Evolutionary conservation across 2,113 vertebrate species (phyloP), one percentile per base, ranked within the genome.

Genomic region (Chiloscyllium plagiosum): DNA sequence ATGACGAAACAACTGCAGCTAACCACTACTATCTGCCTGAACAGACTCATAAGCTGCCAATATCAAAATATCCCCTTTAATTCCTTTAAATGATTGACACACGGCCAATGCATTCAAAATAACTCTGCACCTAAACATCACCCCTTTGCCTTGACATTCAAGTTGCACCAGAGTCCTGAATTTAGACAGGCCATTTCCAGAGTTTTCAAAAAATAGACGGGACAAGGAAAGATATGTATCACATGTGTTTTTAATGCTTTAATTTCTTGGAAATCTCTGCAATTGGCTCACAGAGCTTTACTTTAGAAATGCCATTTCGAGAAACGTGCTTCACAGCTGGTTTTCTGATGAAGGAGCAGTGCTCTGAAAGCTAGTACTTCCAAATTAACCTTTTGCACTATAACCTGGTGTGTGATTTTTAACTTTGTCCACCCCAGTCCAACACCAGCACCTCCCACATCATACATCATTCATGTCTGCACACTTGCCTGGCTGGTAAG

Each of bases 241-340:
- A 17, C n/a, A n/a, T n/a, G n/a, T 92, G n/a, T 65, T 92, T 92
- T 20, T 65, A 65, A n/a, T 90, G 29, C 52, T 56, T 90, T n/a
- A 65, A 92, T 65, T 65, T 92, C 56, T 65, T 29, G 52, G 87
- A 92, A n/a, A 33, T 92, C 87, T 61, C 56, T 92, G 87, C 87
- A 93, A 93, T 22, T 93, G 33, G 1, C 89, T 61, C 61, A 22
- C 61, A 93, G 19, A 93, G 89, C 61, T 66, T 65, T 7, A 65
- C 15, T 7, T 66, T 37, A 42, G 33, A 37, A 92, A 65, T 4
- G 5, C 61, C 8, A 93, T 66, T 68, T 93, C 33, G 8, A 66
- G 61, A 93, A 37, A 66, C n/a, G 61, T 93, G 87, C 24, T 8
- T 65, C 13, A n/a, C 87, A 90, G 52, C 52, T 29, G 2, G 29